Base-by-base conservation (phyloP, 2,888 invertebrate species). In the Dryomyza anilis region DNA sequence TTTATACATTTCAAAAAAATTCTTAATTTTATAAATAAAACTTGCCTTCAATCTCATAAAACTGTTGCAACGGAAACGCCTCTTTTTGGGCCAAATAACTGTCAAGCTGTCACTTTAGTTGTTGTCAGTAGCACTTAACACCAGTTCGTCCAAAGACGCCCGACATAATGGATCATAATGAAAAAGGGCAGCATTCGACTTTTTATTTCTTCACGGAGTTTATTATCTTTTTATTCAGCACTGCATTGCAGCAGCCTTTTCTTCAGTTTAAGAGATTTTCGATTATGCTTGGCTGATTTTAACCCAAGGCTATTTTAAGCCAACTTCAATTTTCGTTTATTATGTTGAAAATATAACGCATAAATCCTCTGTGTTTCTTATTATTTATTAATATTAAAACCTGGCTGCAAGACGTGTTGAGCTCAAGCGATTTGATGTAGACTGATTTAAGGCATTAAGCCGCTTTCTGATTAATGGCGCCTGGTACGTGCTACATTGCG, bases 261-360 rank as follows among this genome's bases (percentile, higher is more conserved):
- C 3, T 12, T 39, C n/a, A n/a, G n/a, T 2, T 39, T 14, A 30
- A 58, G 33, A 48, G 59, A 46, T 46, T 29, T 21, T 29, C 29
- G 30, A 59, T 59, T 59, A 48, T 45, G 29, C 59, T 46, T 59
- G 29, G 19, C 58, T 30, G 59, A 59, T 45, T 45, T 58, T 10
- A 29, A 4, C 29, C 19, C 19, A 48, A 59, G 59, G 58, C 23
- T 27, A 36, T 19, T 8, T n/a, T n/a, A n/a, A n/a, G n/a, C n/a
- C n/a, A n/a, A n/a, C n/a, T n/a, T n/a, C n/a, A n/a, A n/a, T n/a
- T n/a, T n/a, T n/a, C n/a, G n/a, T n/a, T n/a, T n/a, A n/a, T n/a
- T n/a, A n/a, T n/a, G n/a, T n/a, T n/a, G n/a, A n/a, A n/a, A n/a
- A n/a, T n/a, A n/a, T n/a, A n/a, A n/a, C n/a, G n/a, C n/a, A n/a